Evolutionary conservation across 2,113 vertebrate genomes (phyloP).

Genomic region (Acrocephalus kingi): DNA sequence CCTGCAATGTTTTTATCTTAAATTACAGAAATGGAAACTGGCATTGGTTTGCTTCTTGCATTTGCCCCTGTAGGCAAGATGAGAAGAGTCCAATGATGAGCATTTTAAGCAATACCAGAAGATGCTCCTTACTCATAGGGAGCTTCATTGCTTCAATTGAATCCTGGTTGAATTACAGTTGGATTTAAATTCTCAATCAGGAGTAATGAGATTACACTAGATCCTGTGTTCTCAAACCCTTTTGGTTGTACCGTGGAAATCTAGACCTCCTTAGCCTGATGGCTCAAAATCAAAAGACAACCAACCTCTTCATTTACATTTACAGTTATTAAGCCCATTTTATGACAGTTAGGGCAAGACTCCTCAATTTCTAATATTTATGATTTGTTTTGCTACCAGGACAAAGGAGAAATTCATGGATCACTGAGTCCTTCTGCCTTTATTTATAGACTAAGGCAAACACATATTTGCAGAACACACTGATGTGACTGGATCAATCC

Average conservation of each 20-base stretch:
- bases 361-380: background rate
- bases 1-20: background rate
- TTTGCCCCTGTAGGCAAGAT: background rate
- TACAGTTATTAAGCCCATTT: background rate
- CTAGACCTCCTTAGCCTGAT: background rate
- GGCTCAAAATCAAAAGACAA: background rate
- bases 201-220: background rate
- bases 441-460: background rate
- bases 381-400: background rate
- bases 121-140: background rate
- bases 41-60: background rate
- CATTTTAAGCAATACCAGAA: fast-evolving
- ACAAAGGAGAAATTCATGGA: background rate
- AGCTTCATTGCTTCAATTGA: background rate
- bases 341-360: background rate
- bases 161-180: background rate
- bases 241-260: background rate
- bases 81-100: fast-evolving
- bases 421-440: background rate
- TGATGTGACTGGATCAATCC: background rate
- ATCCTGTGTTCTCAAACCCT: background rate
- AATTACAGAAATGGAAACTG: background rate
- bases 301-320: background rate
- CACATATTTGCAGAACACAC: background rate
- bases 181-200: background rate